Base-by-base conservation (phyloP, 2,797 vertebrate species). In the Galago senegalensis region DNA sequence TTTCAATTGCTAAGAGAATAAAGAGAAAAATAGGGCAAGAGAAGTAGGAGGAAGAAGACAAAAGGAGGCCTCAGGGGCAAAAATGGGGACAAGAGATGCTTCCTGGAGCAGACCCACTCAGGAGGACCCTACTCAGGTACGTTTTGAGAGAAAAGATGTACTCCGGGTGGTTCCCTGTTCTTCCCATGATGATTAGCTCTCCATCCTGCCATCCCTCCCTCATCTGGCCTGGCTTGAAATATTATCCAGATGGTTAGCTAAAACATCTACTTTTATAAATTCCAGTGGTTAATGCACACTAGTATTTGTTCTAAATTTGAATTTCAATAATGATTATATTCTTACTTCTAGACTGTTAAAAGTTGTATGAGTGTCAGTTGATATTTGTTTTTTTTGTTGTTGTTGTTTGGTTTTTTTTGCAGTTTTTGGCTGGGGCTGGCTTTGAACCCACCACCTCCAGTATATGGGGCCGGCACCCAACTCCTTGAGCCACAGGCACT, bases 241-340 rank as follows among this genome's bases (percentile, higher is more conserved):
- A 9, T 17, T 27, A 70, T 40, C 31, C 63, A 43, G 67, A 34
- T 82, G 17, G 2, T 86, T 72, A 95, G 60, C 43, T 37, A 63
- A 80, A 85, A 67, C 12, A 40, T 25, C 27, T 53, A 31, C 11
- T 86, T 85, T 92, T 72, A 6, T 67, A 73, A 61, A 87, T 75
- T 80, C 40, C 46, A 75, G 72, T 34, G 34, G 91, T 70, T 93
- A 80, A 85, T 6, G 61, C 27, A 21, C 88, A 61, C 25, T 84
- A 69, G 20, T 80, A 73, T 86, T 94, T 93, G 49, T 94, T 76
- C 34, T 76, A 81, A 85, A 73, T 85, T 89, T 85, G 46, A 85
- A 75, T 67, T 73, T 85, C 60, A 84, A 1, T 46, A 87, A 58
- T 46, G 3, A 61, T 87, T 76, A 82, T 61, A n/a, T 14, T 69